Evolutionary conservation across 53 echinoderm and acorn worm genomes (phyloP).

Genomic region (Actinopyga echinites): DNA sequence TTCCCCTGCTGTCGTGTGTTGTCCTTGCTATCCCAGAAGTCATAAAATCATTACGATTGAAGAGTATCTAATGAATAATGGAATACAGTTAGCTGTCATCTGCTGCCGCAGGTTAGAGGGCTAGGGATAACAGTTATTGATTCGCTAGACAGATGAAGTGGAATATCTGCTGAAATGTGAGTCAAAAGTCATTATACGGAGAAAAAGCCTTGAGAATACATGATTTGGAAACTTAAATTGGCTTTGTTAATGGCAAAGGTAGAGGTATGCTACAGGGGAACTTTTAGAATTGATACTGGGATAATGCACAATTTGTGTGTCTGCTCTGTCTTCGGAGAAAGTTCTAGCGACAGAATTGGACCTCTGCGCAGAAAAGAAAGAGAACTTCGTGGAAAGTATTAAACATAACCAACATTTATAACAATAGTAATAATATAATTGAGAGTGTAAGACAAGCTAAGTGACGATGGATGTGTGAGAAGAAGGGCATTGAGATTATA

Average conservation of each 20-base stretch:
- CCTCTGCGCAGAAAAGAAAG: too few species aligned
- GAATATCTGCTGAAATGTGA: not conserved
- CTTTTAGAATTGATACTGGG: too few species aligned
- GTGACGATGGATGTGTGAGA: too few species aligned
- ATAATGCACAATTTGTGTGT: too few species aligned
- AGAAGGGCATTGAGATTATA: too few species aligned
- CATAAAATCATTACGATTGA: not conserved
- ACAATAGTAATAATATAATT: too few species aligned
- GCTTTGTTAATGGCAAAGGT: not conserved
- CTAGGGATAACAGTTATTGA: conserved; percentile 5
- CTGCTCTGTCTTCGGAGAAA: too few species aligned
- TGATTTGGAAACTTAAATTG: conserved; percentile 1
- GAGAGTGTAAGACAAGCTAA: too few species aligned
- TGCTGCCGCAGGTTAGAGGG: not conserved
- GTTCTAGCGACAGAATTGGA: too few species aligned
- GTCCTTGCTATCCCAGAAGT: not conserved
- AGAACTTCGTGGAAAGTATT: too few species aligned
- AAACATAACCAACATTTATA: too few species aligned
- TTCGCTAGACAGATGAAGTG: not conserved
- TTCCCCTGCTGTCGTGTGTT: too few species aligned
- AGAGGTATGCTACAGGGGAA: not conserved
- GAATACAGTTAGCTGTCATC: not conserved
- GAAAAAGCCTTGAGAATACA: conserved; percentile 9
- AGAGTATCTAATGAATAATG: not conserved
- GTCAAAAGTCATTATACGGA: not conserved